phyloP scores from a whole-genome alignment of 1,140 invertebrate genomes.

The Aphelenchoides besseyi region DNA sequence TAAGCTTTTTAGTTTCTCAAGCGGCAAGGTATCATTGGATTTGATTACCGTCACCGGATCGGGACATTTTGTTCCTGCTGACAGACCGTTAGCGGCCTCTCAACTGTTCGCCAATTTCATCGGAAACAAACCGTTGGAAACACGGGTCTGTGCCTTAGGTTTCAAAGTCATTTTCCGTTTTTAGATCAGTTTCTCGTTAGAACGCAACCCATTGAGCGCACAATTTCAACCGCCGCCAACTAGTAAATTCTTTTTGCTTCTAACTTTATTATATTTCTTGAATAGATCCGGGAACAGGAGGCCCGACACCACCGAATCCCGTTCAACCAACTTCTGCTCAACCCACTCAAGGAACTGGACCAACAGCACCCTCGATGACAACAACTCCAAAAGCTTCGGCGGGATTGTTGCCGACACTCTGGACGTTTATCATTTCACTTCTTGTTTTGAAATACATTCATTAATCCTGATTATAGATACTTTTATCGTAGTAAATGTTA shows the following conservation, averaged over 20 bases:
- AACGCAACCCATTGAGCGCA: background rate
- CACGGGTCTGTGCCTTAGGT: background rate
- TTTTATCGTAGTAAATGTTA: no score
- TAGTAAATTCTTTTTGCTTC: no score
- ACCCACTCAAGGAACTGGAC: background rate
- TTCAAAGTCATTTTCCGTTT: background rate
- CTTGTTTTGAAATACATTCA: no score
- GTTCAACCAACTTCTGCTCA: background rate
- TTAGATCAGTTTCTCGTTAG: background rate
- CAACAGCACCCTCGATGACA: background rate
- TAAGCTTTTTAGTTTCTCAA: constrained; percentile 29
- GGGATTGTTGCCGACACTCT: no score
- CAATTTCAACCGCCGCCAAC: background rate
- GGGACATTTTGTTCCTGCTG: constrained; percentile 26
- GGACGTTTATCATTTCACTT: no score
- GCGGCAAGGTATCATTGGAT: constrained; percentile 18
- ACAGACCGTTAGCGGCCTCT: background rate
- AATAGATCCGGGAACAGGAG: no score
- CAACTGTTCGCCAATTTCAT: constrained; percentile 7
- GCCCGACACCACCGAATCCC: background rate
- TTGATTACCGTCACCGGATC: constrained; percentile 33
- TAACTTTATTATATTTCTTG: no score
- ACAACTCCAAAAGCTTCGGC: background rate
- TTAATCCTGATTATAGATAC: no score
- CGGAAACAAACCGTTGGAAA: background rate